A percentile compares a stretch with the other conserved stretches of the same genome.
These are phyloP conservation scores for Prolemur simus DNA, from an alignment of 2,113 vertebrate species.

Conservation along the genomic window DNA sequence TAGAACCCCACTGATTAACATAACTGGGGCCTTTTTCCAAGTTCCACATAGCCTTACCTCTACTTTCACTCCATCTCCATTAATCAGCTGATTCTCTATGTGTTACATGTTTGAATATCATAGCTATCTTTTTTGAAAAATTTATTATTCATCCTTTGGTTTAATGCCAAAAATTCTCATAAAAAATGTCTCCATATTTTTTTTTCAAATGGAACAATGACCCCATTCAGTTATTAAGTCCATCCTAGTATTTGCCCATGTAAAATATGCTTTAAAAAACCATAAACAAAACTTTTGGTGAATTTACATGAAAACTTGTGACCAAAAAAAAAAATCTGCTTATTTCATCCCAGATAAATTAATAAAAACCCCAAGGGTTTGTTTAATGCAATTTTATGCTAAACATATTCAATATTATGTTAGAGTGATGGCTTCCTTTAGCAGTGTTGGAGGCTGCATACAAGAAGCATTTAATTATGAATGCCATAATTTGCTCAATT, in stretches of 20 bases:
- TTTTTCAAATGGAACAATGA: not conserved
- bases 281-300: conserved; percentile 38
- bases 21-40: not conserved
- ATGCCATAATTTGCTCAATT: conserved; percentile 74
- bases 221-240: not conserved
- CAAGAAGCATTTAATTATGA: conserved; percentile 73
- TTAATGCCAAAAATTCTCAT: conserved; percentile 8
- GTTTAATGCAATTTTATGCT: conserved; percentile 65
- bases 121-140: not conserved
- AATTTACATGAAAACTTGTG: conserved; percentile 55
- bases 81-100: not conserved
- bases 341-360: conserved; percentile 57
- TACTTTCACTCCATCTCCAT: not conserved
- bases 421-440: conserved; percentile 55
- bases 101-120: not conserved
- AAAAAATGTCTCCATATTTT: conserved; percentile 35
- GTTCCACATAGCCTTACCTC: not conserved
- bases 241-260: not conserved
- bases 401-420: conserved; percentile 65
- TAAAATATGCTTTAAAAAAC: conserved; percentile 50
- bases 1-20: not conserved
- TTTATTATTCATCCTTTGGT: not conserved
- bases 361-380: conserved; percentile 57
- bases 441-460: conserved; percentile 51
- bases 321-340: not conserved